These are phyloP conservation scores for Bedellia somnulentella DNA, from an alignment of 2,888 invertebrate genomes.

Conservation along the genomic window DNA sequence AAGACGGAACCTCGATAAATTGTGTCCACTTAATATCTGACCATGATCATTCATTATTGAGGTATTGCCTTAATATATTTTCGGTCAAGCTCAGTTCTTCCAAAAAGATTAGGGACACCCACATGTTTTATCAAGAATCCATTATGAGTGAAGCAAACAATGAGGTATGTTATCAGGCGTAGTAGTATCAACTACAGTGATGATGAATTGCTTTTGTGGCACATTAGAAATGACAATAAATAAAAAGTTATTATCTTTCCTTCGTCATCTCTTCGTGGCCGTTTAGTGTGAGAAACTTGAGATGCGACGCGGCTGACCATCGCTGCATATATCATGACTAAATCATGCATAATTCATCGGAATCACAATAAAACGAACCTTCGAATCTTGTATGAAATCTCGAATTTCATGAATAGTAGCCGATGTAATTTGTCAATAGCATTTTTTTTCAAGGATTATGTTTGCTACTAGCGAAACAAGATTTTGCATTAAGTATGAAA, in stretches of 20 bases:
- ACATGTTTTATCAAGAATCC: constrained; percentile 59
- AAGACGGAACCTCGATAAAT: constrained; percentile 36
- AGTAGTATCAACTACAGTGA: constrained; percentile 27
- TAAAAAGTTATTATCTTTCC: constrained; percentile 51
- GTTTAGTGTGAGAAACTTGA: constrained; percentile 20
- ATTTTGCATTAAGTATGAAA: no score
- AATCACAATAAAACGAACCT: no score
- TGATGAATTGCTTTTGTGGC: constrained; percentile 42
- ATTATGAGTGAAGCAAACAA: constrained; percentile 53
- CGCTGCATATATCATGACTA: no score
- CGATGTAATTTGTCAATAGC: no score
- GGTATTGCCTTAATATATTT: constrained; percentile 35
- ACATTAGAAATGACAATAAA: constrained; percentile 59
- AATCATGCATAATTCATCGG: no score
- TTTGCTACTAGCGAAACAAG: no score
- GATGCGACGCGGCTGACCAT: constrained; percentile 15
- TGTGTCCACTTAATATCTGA: constrained; percentile 45
- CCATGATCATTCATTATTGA: constrained; percentile 39
- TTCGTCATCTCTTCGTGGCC: constrained; percentile 22
- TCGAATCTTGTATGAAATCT: no score
- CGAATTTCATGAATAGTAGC: no score
- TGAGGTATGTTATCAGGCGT: constrained; percentile 43
- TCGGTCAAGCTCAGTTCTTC: constrained; percentile 34
- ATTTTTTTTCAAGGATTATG: no score
- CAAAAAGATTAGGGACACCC: constrained; percentile 51